Evolutionary conservation across 64 coral and sea anemone species (phyloP), one percentile per base, ranked within the genome.

Genomic region (Montipora sp.): DNA sequence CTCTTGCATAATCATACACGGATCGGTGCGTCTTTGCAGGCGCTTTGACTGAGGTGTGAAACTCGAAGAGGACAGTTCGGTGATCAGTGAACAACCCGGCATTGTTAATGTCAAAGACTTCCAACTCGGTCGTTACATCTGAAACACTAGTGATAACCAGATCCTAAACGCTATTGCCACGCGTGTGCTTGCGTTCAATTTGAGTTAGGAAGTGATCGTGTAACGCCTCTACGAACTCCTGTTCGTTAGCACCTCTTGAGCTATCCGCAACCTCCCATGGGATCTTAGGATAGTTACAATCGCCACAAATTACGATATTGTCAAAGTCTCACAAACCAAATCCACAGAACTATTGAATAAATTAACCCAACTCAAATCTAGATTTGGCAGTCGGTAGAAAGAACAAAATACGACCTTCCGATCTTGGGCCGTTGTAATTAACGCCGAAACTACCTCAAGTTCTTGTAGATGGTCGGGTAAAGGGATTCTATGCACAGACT

Each of bases 271-370:
- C 70, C 88, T 55, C 22, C 15, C 11, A 51, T 44, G 50, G 46
- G 21, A 91, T 91, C 15, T 91, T 83, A 59, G 78, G 60, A 27
- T 83, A 71, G 63, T 83, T 91, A 58, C 81, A 91, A 75, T 92
- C 77, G 59, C 89, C 89, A 16, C 51, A 90, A n/a, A 90, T 81
- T 47, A 80, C 76, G 53, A 90, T 90, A 22, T 75, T 84, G 48
- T 92, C 68, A 15, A 36, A 92, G 43, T 85, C 22, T 19, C 81
- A 59, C 10, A 90, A 90, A 15, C 58, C 77, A 5, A 81, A 14
- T 70, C 66, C 24, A 23, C 71, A 81, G 53, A 5, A 89, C n/a
- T 19, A 36, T 36, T 23, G 0, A 36, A 2, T 36, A 2, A 36
- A 1, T 36, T 36, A 36, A 36, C 36, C 36, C 36, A 36, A 1